Evolutionary conservation across 1,140 invertebrate species (phyloP).

Genomic region (Drosophila teissieri): DNA sequence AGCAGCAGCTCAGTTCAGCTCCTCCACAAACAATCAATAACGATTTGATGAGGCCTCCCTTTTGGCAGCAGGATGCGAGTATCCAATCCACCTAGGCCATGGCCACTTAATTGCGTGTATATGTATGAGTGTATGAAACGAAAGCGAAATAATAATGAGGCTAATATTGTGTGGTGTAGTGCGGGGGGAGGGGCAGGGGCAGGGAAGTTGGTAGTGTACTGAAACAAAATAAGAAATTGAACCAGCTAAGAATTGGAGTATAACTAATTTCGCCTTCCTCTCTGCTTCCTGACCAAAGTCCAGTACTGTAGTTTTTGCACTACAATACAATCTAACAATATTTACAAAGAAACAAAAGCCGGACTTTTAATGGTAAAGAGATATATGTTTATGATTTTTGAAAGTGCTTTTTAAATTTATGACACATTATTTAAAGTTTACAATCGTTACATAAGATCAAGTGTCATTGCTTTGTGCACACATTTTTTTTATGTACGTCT

Average conservation of each 20-base stretch:
- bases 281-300: neutral
- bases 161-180: slow-evolving; percentile 54
- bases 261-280: slow-evolving; percentile 17
- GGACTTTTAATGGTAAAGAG: too few relatives aligned
- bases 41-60: slow-evolving; percentile 71
- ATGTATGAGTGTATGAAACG: slow-evolving; percentile 53
- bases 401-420: neutral
- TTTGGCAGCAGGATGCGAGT: slow-evolving; percentile 53
- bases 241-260: slow-evolving; percentile 38
- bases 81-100: slow-evolving; percentile 68
- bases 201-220: neutral
- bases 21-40: slow-evolving; percentile 70
- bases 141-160: slow-evolving; percentile 81
- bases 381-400: neutral
- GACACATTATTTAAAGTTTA: neutral
- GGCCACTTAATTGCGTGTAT: slow-evolving; percentile 68
- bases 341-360: too few relatives aligned
- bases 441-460: neutral
- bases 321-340: too few relatives aligned
- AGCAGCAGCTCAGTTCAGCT: neutral
- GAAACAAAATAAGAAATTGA: slow-evolving; percentile 52
- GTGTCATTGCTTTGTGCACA: neutral
- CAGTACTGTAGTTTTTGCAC: neutral
- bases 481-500: too few relatives aligned
- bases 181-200: neutral